Base-by-base conservation (phyloP, 1,140 invertebrate genomes). In the Drosophila insularis region DNA sequence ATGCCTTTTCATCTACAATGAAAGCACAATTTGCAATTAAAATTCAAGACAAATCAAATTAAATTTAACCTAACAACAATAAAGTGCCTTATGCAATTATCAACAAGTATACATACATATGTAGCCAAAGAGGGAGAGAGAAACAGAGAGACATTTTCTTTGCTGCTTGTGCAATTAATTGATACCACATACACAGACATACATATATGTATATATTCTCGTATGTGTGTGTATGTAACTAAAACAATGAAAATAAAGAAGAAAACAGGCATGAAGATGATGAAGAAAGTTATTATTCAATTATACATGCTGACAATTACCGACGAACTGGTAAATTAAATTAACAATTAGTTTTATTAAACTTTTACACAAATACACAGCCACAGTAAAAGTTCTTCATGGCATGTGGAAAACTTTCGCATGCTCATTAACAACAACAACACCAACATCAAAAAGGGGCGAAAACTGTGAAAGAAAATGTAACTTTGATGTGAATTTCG, bases 281-380 rank as follows among this genome's bases (percentile, higher is more conserved):
- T 17, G 31, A 80, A 74, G 54, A 80, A 74, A 78, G 77, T 85
- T 89, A 89, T 90, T 90, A 90, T 90, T 90, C 82, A 90, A 90
- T 90, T 86, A 90, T 77, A 73, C 80, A 90, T 87, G 87, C 81
- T 81, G 75, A 81, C 82, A 90, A 87, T 90, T 90, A 90, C 84
- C 81, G 71, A 84, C 74, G 80, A 89, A 87, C 87, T 72, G 77
- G 87, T 80, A 90, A 90, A 90, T 90, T 90, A 90, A 90, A 90
- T 90, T 90, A 90, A 87, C 87, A 90, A 90, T 90, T 90, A 87
- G 87, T 90, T 90, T 90, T 90, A 90, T 90, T 90, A 90, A 90
- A 90, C 81, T 86, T 89, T 53, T 66, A 66, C 53, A 78, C 64
- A 39, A 69, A 55, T 64, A 68, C 40, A 50, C 35, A 37, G 2